These are phyloP conservation scores for Cephus cinctus DNA, from an alignment of 1,140 invertebrate species.

Conservation along the genomic window DNA sequence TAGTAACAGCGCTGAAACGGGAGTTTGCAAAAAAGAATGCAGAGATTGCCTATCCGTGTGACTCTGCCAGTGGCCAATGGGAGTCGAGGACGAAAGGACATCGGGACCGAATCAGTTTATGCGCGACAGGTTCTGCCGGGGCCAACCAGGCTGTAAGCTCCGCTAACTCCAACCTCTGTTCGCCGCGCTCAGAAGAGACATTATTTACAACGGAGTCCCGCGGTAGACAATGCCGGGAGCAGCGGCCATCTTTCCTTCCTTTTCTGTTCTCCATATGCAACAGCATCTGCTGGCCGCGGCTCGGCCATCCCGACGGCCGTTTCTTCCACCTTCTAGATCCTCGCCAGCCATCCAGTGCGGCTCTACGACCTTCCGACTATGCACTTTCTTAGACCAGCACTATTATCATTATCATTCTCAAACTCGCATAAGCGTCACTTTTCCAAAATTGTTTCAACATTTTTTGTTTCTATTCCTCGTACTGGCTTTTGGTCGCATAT, in stretches of 20 bases:
- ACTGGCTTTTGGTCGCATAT: no score
- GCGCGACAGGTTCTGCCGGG: constrained; percentile 46
- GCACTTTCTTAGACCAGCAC: no score
- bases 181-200: constrained; percentile 44
- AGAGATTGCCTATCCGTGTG: constrained; percentile 8
- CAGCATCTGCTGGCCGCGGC: constrained; percentile 37
- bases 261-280: constrained; percentile 53
- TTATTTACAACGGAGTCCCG: constrained; percentile 49
- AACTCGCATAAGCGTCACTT: no score
- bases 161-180: constrained; percentile 39
- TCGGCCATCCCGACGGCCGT: constrained; percentile 17
- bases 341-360: neutral
- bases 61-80: constrained; percentile 33
- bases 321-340: constrained; percentile 1
- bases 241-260: constrained; percentile 49
- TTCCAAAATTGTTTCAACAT: no score
- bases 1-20: constrained; percentile 11
- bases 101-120: constrained; percentile 49
- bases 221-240: constrained; percentile 48
- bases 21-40: neutral
- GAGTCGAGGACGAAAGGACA: constrained; percentile 34
- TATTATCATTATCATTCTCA: no score
- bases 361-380: neutral
- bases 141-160: constrained; percentile 38
- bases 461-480: no score